Conservation (phyloP, 2,888 invertebrate genomes). For the Acholoe squamosa region DNA sequence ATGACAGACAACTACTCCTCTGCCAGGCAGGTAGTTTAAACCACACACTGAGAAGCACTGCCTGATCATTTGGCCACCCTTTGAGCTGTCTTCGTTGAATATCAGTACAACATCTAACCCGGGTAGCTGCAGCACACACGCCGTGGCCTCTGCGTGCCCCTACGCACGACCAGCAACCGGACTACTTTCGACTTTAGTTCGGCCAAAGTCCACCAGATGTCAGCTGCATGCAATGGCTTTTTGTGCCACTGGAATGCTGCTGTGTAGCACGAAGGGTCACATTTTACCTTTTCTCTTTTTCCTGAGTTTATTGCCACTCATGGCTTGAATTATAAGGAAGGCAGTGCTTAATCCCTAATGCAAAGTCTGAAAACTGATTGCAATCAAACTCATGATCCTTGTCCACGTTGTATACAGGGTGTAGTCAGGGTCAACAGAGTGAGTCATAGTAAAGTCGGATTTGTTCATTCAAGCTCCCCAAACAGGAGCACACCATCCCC, state of each 20-base stretch:
- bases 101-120: background rate
- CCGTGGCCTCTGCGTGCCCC: background rate
- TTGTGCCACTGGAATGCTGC: background rate
- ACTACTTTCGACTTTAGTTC: conserved; percentile 48
- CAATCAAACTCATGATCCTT: background rate
- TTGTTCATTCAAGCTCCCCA: background rate
- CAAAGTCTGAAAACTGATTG: background rate
- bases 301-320: too few species aligned
- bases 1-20: conserved; percentile 49
- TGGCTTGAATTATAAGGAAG: too few species aligned
- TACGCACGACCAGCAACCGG: conserved; percentile 14
- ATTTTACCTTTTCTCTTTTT: background rate
- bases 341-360: conserved; percentile 9
- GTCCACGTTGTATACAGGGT: background rate
- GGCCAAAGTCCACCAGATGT: conserved; percentile 23
- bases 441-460: background rate
- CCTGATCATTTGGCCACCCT: conserved; percentile 36
- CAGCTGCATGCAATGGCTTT: conserved; percentile 54
- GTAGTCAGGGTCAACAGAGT: background rate
- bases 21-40: background rate
- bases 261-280: background rate
- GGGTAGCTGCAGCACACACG: background rate
- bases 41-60: conserved; percentile 3
- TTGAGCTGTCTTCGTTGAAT: conserved; percentile 41
- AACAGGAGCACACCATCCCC: too few species aligned